Evolutionary conservation across 2,113 vertebrate genomes (phyloP).

Genomic region (Acanthochromis polyacanthus): DNA sequence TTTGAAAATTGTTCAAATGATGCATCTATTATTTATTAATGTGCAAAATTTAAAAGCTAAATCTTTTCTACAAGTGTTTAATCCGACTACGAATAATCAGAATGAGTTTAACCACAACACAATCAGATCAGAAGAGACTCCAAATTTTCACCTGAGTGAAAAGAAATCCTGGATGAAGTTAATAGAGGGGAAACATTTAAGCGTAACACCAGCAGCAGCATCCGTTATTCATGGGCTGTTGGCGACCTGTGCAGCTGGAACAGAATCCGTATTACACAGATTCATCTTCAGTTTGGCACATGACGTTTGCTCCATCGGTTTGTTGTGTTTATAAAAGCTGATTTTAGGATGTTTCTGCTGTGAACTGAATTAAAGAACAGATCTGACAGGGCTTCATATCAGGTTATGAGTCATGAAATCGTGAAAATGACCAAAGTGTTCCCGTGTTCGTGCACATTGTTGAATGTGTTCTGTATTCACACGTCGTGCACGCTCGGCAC

Average conservation of each 20-base stretch:
- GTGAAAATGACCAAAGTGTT: background rate
- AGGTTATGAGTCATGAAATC: background rate
- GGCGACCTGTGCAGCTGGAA: constrained; percentile 29
- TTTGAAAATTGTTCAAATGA: too few species aligned
- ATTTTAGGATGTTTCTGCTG: background rate
- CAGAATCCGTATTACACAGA: constrained; percentile 65
- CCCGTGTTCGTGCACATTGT: background rate
- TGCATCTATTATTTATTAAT: too few species aligned
- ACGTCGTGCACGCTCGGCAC: background rate
- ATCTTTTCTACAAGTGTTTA: too few species aligned
- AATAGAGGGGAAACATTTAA: constrained; percentile 45
- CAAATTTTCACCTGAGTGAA: constrained; percentile 31
- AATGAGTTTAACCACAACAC: background rate
- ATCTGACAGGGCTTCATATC: background rate
- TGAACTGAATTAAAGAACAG: background rate
- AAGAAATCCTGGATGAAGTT: constrained; percentile 25
- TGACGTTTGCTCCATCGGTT: constrained; percentile 28
- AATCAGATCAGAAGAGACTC: constrained; percentile 1
- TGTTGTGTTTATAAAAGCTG: background rate
- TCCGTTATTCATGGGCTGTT: constrained; percentile 65
- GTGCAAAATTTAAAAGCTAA: too few species aligned
- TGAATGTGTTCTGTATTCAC: background rate
- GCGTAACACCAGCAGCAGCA: too few species aligned
- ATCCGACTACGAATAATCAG: background rate
- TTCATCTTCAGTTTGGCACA: constrained; percentile 61